Evolutionary conservation across 1,140 invertebrate genomes (phyloP), one percentile per base, ranked within the genome.

Genomic region (Hylyphantes graminicola): DNA sequence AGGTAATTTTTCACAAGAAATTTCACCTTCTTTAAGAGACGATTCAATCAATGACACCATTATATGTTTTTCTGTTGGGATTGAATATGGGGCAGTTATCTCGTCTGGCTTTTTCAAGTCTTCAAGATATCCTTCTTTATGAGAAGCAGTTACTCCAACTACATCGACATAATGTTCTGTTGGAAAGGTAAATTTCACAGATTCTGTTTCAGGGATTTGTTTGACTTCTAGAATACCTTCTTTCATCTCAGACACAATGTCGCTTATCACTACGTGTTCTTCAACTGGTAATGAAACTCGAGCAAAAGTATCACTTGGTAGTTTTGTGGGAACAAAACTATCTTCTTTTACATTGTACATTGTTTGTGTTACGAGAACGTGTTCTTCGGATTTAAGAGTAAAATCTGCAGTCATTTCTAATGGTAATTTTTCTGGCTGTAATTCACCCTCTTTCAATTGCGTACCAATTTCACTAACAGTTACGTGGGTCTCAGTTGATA

Each of bases 41-140:
- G 70, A 61, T 61, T 84, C 80, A 9, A 81, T 78, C 64, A 83
- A 13, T 0, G 85, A 78, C 15, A 87, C 67, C 54, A 78, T 83
- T n/a, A 87, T 72, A 74, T 87, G 86, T 64, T 86, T 65, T 55
- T 85, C 81, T 10, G 76, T 83, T n/a, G 70, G 54, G 50, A 87
- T 70, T 9, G 85, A 74, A 63, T 85, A 86, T 2, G 75, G 65
- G 5, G 80, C 80, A 2, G 65, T 82, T 17, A 77, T 15, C 48
- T 51, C 51, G 17, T 86, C 80, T 19, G 86, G 86, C n/a, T 54
- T 87, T 79, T 87, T 86, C 6, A 63, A 51, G 21, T 77, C 61
- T 67, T 53, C 50, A 5, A 87, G 21, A 10, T 74, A 53, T 51
- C 73, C 86, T 70, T 87, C 86, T 82, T 86, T 87, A 4, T 50